Evolutionary conservation across 2,797 vertebrate genomes (phyloP), one percentile per base, ranked within the genome.

Genomic region (Ciconia nigra): DNA sequence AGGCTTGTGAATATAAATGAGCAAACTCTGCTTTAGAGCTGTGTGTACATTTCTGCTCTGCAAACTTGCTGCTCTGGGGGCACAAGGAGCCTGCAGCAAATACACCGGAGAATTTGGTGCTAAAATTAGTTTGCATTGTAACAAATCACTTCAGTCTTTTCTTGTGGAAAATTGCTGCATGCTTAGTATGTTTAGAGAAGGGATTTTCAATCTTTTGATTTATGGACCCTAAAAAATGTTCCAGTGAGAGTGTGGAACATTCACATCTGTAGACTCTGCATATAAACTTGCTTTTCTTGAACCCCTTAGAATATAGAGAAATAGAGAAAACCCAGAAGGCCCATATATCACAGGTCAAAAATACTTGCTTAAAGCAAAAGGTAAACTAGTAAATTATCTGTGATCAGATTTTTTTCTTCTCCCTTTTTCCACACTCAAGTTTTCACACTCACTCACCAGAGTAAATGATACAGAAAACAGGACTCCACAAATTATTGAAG

Each of bases 131-230:
- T 54, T 77, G 79, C 57, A 3, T 71, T 63, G 63, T 69, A 77
- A 69, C 87, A 72, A 51, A 93, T 91, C 90, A 77, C 67, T 87
- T 86, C 3, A 33, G 51, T 15, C 70, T 79, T 66, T 82, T 82
- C 93, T 89, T 80, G 94, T 90, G 94, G 96, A 95, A 96, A 97
- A 94, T 77, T 90, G 19, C 93, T 82, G 59, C 24, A 7, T 26
- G 26, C 62, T 93, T 47, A 78, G 63, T 8, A 29, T 57, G 65
- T 89, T 93, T 80, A n/a, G 59, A 86, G 71, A 70, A 58, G 26
- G 49, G 83, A 52, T 83, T 94, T 95, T 93, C 92, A 59, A n/a
- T 90, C 71, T 90, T 87, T 80, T 77, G 92, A 90, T 93, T 96
- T 90, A 90, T 15, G 25, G 86, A 70, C 78, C 81, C 81, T 94